These are phyloP conservation scores for Cotesia chilonis DNA, from an alignment of 1,140 invertebrate species.

Conservation along the genomic window DNA sequence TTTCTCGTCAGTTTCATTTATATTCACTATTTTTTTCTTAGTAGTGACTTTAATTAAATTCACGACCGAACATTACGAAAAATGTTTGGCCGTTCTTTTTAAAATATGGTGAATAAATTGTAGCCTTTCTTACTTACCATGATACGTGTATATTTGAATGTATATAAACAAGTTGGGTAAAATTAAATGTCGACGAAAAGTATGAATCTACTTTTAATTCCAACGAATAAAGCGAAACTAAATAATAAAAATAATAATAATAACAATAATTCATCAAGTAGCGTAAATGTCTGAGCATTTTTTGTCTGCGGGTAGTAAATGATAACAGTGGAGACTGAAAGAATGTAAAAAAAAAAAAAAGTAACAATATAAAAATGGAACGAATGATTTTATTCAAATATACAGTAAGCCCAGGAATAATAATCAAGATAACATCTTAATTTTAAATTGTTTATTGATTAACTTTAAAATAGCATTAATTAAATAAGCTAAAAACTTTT, in stretches of 20 bases:
- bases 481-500: background rate
- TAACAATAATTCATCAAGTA: background rate
- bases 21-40: constrained; percentile 12
- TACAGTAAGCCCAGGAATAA: too few species aligned
- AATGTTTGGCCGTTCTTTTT: constrained; percentile 10
- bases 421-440: too few species aligned
- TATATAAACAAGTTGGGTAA: constrained; percentile 44
- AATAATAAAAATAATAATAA: constrained; percentile 2
- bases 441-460: background rate
- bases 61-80: background rate
- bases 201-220: constrained; percentile 36
- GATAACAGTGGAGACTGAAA: background rate
- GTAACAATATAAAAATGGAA: background rate
- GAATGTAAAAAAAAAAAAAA: constrained; percentile 3
- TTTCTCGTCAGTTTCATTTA: background rate
- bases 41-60: background rate
- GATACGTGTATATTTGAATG: constrained; percentile 54
- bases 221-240: constrained; percentile 45
- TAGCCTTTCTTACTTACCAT: constrained; percentile 44
- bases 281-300: constrained; percentile 6
- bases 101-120: constrained; percentile 40
- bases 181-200: constrained; percentile 41
- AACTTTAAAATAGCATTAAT: background rate
- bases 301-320: constrained; percentile 3
- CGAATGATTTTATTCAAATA: background rate